phyloP scores from a whole-genome alignment of 2,113 vertebrate genomes.

The Girardinichthys multiradiatus region DNA sequence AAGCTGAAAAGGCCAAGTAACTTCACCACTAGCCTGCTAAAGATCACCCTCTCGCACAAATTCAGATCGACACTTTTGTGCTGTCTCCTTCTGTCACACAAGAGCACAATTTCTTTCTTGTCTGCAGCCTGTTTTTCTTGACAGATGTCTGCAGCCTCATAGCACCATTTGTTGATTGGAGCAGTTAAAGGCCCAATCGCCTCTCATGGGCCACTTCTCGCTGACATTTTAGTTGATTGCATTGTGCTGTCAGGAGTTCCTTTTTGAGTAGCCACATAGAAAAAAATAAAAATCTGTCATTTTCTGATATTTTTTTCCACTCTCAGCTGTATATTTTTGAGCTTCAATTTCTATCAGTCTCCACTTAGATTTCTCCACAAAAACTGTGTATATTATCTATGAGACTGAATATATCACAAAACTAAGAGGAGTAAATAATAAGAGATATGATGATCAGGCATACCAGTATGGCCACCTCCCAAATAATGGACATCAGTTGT shows the following conservation, averaged over 20 bases:
- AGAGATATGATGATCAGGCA: constrained; percentile 39
- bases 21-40: constrained; percentile 50
- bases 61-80: constrained; percentile 26
- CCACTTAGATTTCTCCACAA: background rate
- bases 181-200: constrained; percentile 72
- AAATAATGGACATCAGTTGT: background rate
- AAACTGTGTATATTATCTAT: constrained; percentile 9
- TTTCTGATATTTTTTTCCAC: constrained; percentile 28
- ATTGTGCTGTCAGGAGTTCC: constrained; percentile 57
- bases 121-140: constrained; percentile 44
- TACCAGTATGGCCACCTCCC: background rate
- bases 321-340: background rate
- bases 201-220: constrained; percentile 71
- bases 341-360: constrained; percentile 4
- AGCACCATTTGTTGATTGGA: constrained; percentile 76
- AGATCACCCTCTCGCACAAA: constrained; percentile 45
- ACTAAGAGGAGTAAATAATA: constrained; percentile 65
- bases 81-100: constrained; percentile 40
- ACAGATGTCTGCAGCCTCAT: constrained; percentile 62
- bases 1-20: constrained; percentile 73
- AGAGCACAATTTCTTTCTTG: constrained; percentile 33
- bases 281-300: constrained; percentile 31
- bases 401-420: constrained; percentile 52
- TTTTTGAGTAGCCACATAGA: constrained; percentile 42
- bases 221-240: constrained; percentile 79